Evolutionary conservation across 2,113 vertebrate genomes (phyloP).

Genomic region (Urocitellus parryii): DNA sequence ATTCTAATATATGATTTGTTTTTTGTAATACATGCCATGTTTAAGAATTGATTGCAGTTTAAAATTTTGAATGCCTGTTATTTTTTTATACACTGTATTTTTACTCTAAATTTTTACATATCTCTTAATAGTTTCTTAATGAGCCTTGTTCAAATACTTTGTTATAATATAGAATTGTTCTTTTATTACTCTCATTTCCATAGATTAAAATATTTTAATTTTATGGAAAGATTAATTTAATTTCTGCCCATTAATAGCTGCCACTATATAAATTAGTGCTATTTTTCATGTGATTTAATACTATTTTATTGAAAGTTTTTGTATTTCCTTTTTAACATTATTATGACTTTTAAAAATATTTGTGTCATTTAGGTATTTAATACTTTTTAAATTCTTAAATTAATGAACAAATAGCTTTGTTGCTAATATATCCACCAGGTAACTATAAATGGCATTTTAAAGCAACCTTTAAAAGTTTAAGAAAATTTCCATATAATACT

Average conservation of each 20-base stretch:
- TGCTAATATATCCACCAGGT: neutral
- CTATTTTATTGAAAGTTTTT: constrained; percentile 44
- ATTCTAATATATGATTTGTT: neutral
- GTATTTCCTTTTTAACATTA: neutral
- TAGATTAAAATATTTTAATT: neutral
- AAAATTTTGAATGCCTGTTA: neutral
- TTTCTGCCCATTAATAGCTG: neutral
- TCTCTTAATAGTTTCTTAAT: neutral
- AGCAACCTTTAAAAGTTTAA: neutral
- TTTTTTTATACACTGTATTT: neutral
- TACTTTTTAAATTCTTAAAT: constrained; percentile 41
- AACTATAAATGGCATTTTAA: constrained; percentile 6
- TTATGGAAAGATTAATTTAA: neutral
- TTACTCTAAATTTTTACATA: neutral
- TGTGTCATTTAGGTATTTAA: neutral
- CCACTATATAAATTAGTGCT: neutral
- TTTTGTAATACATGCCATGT: neutral
- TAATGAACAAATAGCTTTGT: neutral
- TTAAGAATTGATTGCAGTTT: neutral
- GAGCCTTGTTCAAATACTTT: neutral
- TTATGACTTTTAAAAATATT: constrained; percentile 14
- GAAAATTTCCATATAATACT: neutral
- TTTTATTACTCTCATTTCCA: neutral
- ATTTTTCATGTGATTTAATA: neutral
- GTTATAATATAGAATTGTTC: neutral